Base-by-base conservation (phyloP, 2,113 vertebrate genomes). In the Seriola quinqueradiata region DNA sequence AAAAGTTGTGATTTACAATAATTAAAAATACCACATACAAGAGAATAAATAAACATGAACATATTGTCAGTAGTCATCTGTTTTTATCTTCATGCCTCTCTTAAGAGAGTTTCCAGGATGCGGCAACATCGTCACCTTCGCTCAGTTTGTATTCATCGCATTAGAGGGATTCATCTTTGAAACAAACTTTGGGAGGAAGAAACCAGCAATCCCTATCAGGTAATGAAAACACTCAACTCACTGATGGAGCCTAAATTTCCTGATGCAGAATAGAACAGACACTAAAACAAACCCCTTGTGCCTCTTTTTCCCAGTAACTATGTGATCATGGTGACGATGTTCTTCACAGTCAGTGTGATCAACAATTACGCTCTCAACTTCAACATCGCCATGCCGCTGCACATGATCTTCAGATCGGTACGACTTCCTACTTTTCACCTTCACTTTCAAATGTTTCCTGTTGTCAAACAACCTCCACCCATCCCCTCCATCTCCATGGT, bases 401-500 rank as follows among this genome's bases (percentile, higher is more conserved):
- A 99, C 85, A 99, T 99, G 98, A 99, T 99, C 92, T 99, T 99
- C 92, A 95, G 98, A 97, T 99, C 98, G 5, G 98, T 99, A 89
- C 96, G 97, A 95, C 19, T n/a, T 21, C 6, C n/a, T 77, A 10
- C 28, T 42, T 60, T 77, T 64, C 10, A 5, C 25, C 8, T 4
- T 32, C 19, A 38, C 7, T 14, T 3, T 8, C 55, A 12, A 73
- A 19, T 48, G 21, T 67, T 36, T 38, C 6, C 54, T 8, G 10
- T 60, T 21, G 9, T 34, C 17, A 0, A 46, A 6, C 34, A n/a
- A 61, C 48, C 16, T 58, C 54, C 4, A 25, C 10, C 34, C 21
- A 10, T 60, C 25, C 19, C 58, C 28, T 75, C 52, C n/a, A 13
- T 28, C 64, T 61, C 19, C 19, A 48, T 46, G 50, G 14, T 68